Evolutionary conservation across 2,888 invertebrate genomes (phyloP).

Genomic region (Strigamia crassipes): DNA sequence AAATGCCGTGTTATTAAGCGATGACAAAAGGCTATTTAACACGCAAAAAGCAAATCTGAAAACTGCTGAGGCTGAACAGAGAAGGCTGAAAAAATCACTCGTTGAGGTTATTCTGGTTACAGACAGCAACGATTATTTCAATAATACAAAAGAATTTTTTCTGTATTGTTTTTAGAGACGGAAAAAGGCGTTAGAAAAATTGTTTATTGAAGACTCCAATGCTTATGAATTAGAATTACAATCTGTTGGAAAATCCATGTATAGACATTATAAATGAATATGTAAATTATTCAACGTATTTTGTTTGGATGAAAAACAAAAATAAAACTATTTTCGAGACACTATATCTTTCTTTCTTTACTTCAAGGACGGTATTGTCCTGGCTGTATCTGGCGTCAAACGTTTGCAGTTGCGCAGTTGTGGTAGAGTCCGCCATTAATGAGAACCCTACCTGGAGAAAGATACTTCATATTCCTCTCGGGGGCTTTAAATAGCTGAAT

Average conservation of each 20-base stretch:
- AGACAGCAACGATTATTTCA: not conserved
- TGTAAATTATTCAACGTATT: not conserved
- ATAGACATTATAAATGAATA: not conserved
- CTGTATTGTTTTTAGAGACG: not conserved
- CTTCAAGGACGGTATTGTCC: too few species aligned
- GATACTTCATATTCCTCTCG: not conserved
- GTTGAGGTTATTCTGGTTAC: not conserved
- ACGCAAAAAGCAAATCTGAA: not conserved
- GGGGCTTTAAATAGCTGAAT: too few species aligned
- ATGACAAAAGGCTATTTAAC: not conserved
- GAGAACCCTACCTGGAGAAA: too few species aligned
- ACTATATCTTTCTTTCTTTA: too few species aligned
- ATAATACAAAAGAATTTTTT: not conserved
- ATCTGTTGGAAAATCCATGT: not conserved
- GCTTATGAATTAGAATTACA: not conserved
- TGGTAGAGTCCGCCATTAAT: too few species aligned
- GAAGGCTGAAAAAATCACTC: not conserved
- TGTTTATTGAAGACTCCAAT: not conserved
- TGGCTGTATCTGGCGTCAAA: too few species aligned
- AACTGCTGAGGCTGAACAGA: not conserved
- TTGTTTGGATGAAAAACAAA: not conserved
- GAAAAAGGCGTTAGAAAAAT: not conserved
- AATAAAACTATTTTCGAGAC: too few species aligned
- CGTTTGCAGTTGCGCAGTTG: too few species aligned
- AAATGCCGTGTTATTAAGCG: not conserved